These are phyloP conservation scores for Drepana falcataria DNA, from an alignment of 2,888 invertebrate genomes.

Conservation along the genomic window DNA sequence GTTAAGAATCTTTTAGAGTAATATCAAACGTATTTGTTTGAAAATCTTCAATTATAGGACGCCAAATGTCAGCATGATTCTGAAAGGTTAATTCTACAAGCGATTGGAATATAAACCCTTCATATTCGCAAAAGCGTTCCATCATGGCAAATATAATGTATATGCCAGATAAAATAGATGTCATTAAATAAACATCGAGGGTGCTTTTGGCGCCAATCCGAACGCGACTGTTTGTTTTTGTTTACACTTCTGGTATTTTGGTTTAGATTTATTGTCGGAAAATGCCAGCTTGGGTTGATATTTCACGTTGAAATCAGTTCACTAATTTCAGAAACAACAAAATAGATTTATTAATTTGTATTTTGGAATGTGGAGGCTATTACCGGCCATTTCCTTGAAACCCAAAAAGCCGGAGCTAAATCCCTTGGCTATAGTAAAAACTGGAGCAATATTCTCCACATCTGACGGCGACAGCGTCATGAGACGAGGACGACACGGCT, in stretches of 20 bases:
- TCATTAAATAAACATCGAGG: neutral
- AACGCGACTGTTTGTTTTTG: neutral
- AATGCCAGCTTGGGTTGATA: neutral
- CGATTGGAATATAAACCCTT: neutral
- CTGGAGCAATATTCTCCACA: constrained; percentile 22
- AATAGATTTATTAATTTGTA: no score
- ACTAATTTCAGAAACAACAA: no score
- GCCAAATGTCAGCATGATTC: neutral
- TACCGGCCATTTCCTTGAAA: constrained; percentile 9
- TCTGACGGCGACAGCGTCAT: constrained; percentile 11
- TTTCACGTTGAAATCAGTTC: neutral
- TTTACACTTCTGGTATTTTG: neutral
- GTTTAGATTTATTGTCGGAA: neutral
- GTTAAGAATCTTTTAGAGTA: neutral
- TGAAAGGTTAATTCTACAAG: neutral
- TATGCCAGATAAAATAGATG: neutral
- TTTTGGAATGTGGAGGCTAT: neutral
- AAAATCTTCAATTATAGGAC: neutral
- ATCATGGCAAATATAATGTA: neutral
- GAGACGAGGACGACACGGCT: constrained; percentile 16
- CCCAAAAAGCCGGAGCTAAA: constrained; percentile 13
- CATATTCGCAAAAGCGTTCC: neutral
- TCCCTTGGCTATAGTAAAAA: constrained; percentile 19
- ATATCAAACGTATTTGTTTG: neutral
- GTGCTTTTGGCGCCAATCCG: neutral